Evolutionary conservation across 1,140 invertebrate species (phyloP).

Genomic region (Bombus balteatus): DNA sequence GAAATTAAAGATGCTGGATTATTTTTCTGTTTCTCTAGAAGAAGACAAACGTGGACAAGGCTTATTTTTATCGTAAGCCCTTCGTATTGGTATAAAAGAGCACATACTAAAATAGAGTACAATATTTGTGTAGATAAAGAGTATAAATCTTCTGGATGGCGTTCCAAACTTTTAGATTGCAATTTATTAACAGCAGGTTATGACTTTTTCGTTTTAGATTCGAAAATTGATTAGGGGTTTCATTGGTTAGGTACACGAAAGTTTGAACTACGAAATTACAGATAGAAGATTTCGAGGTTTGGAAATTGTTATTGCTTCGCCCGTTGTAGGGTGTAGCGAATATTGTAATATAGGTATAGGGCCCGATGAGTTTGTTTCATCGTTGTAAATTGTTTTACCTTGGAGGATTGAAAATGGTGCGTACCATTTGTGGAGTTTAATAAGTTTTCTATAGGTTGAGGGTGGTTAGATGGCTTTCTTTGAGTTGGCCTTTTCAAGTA

Average conservation of each 20-base stretch:
- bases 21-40: too few species aligned
- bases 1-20: too few species aligned
- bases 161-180: too few species aligned
- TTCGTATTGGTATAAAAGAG: too few species aligned
- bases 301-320: not conserved
- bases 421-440: not conserved
- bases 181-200: not conserved
- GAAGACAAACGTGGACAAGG: too few species aligned
- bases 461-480: not conserved
- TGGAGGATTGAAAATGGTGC: not conserved
- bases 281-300: not conserved
- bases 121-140: too few species aligned
- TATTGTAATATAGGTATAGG: not conserved
- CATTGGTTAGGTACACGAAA: not conserved
- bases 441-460: not conserved
- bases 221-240: not conserved
- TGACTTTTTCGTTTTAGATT: not conserved
- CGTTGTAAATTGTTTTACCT: not conserved
- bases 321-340: not conserved
- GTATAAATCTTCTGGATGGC: too few species aligned
- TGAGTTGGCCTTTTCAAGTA: not conserved
- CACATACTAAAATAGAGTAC: too few species aligned
- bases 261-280: not conserved
- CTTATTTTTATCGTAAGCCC: too few species aligned
- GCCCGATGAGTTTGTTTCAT: not conserved